Evolutionary conservation across 2,888 invertebrate species (phyloP), one percentile per base, ranked within the genome.

Genomic region (Acleris holmiana): DNA sequence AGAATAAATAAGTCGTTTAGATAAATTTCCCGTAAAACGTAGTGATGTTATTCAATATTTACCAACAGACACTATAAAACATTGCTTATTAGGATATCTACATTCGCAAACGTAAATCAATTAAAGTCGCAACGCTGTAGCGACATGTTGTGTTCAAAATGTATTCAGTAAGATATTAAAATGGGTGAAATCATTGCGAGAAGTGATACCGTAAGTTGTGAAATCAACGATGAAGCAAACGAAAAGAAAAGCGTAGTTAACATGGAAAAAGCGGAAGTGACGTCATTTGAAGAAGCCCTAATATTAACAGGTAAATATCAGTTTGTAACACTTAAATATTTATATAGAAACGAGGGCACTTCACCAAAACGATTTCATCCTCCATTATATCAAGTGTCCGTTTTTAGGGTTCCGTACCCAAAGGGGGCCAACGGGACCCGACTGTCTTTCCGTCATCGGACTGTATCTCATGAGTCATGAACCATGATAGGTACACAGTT

Each of bases 221-320:
- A 46, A 46, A 56, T 18, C 7, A 21, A 44, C 44, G n/a, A 44
- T 17, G 55, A 55, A 55, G 13, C 35, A 41, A 21, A 19, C 21
- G 21, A 53, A 53, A 53, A 46, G 3, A 53, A 23, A 13, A 40
- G 5, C n/a, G 18, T 10, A 23, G 18, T 21, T 41, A 17, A 46
- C n/a, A 13, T 21, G 21, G 19, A 18, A 15, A 61, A n/a, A 61
- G 2, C 40, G 21, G 49, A 55, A 44, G 58, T 21, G 15, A 46
- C 55, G 3, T n/a, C 21, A n/a, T 63, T 67, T 63, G 67, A 67
- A 65, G 60, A 67, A 19, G 67, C 67, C 19, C 41, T 67, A 44
- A 57, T 53, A 18, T 54, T 65, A 44, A 44, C 67, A 61, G 67
- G 67, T 67, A 53, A 55, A 2, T 25, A 15, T n/a, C 0, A 44